Evolutionary conservation across 2,888 invertebrate genomes (phyloP).

Genomic region (Papilio demoleus): DNA sequence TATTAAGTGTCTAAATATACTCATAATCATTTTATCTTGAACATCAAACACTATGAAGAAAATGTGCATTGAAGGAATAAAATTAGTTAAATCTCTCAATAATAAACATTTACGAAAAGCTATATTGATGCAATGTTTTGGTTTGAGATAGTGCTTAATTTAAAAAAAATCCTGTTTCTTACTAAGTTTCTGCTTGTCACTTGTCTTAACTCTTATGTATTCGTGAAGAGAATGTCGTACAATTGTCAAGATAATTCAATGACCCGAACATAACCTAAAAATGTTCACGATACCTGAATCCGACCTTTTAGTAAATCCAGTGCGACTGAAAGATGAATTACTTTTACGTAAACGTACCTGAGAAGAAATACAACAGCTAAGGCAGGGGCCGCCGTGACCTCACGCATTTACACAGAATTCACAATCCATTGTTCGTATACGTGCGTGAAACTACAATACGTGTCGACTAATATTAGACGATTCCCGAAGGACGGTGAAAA

Average conservation of each 20-base stretch:
- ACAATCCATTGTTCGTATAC: slow-evolving; percentile 66
- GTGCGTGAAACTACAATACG: slow-evolving; percentile 69
- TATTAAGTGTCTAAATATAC: background rate
- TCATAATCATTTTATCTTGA: slow-evolving; percentile 15
- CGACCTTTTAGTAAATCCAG: slow-evolving; percentile 19
- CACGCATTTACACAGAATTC: slow-evolving; percentile 70
- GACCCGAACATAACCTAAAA: slow-evolving; percentile 11
- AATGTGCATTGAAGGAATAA: background rate
- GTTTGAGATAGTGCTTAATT: too few species aligned
- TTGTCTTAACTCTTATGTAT: too few species aligned
- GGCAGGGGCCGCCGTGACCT: slow-evolving; percentile 62
- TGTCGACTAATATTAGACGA: slow-evolving; percentile 60
- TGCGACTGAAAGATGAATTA: slow-evolving; percentile 59
- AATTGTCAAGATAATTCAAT: background rate
- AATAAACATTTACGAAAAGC: background rate
- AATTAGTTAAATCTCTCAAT: background rate
- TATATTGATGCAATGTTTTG: background rate
- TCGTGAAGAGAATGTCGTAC: too few species aligned
- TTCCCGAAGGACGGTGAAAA: slow-evolving; percentile 54
- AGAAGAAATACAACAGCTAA: slow-evolving; percentile 53
- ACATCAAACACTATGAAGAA: background rate
- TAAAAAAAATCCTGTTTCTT: too few species aligned
- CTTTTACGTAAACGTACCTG: slow-evolving; percentile 51
- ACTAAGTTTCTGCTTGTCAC: too few species aligned
- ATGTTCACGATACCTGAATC: background rate